Evolutionary conservation across 2,888 invertebrate genomes (phyloP), one percentile per base, ranked within the genome.

Genomic region (Epistrophella euchroma): DNA sequence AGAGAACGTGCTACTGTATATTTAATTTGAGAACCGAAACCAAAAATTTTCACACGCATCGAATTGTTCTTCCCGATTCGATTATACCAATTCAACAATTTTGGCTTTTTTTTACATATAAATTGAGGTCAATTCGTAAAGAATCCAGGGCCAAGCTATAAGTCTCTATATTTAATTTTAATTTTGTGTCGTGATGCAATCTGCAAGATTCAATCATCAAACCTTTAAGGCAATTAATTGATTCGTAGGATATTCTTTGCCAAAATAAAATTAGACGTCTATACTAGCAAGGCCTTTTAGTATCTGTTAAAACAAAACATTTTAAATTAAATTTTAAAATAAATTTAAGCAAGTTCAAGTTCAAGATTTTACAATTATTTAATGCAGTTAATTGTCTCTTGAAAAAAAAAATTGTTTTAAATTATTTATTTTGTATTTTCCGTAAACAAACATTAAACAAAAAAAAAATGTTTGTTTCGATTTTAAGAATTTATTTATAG

Each of bases 261-360:
- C 56, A 58, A 58, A 11, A 58, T 0, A 58, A 58, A 58, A 52
- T 7, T 25, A 25, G 7, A n/a, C n/a, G 7, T 15, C 15, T 52
- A 15, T 52, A 7, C 52, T 15, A 52, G 25, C 25, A 52, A 52
- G 52, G 52, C 25, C 25, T 52, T 25, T 13, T 15, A 28, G 28
- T 28, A 25, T 25, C 2, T 5, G 32, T 28, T 4, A 32, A 28
- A 28, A n/a, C 28, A 32, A 28, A 55, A 55, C 4, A 55, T 0
- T 17, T 55, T n/a, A 0, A 55, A n/a, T 60, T 22, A 22, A 15
- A 37, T 40, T 37, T 40, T 9, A 22, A 40, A 40, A 22, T 22
- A 60, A 60, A 37, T 60, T 60, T 22, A 9, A 37, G 13, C 22
- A 60, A 60, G 37, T 60, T 13, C 60, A 60, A 58, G 58, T 58